Conservation (phyloP, 2,888 invertebrate genomes). For the Salpingus planirostris region DNA sequence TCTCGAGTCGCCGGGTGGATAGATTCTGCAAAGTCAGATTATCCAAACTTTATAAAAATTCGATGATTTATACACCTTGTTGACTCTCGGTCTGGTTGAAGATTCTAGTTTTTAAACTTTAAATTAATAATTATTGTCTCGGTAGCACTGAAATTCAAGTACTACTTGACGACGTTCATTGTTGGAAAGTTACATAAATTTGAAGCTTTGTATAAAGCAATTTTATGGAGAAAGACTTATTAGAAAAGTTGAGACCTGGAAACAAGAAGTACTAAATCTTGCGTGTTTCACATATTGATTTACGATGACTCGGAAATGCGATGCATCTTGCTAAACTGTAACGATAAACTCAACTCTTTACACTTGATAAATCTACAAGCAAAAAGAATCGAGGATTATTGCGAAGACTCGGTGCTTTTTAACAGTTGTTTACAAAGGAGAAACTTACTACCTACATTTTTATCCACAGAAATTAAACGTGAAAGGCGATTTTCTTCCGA, state of each 20-base stretch:
- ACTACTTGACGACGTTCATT: too few relatives aligned
- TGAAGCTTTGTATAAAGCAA: constrained; percentile 9
- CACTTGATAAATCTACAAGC: constrained; percentile 11
- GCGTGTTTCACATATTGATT: constrained; percentile 16
- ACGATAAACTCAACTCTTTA: constrained; percentile 13
- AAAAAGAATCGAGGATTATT: constrained; percentile 10
- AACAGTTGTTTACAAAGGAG: constrained; percentile 10
- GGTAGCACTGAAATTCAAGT: too few relatives aligned
- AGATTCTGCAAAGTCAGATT: too few relatives aligned
- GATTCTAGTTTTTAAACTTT: too few relatives aligned
- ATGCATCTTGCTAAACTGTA: constrained; percentile 14
- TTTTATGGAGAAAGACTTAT: constrained; percentile 15
- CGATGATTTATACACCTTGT: too few relatives aligned
- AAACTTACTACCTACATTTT: constrained; percentile 6
- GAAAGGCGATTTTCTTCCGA: constrained; percentile 5
- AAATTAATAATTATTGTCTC: too few relatives aligned
- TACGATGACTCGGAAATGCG: constrained; percentile 16
- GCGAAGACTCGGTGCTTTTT: constrained; percentile 5
- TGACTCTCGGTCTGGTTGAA: too few relatives aligned
- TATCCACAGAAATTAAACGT: constrained; percentile 6
- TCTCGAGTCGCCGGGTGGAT: too few relatives aligned
- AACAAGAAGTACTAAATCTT: constrained; percentile 16
- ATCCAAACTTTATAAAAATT: too few relatives aligned
- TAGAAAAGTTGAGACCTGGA: constrained; percentile 18
- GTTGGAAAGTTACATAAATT: too few relatives aligned